A percentile compares a stretch with the other conserved stretches of the same genome.
These are phyloP conservation scores for Notothenia rossii DNA, from an alignment of 2,113 vertebrate species.

Conservation along the genomic window DNA sequence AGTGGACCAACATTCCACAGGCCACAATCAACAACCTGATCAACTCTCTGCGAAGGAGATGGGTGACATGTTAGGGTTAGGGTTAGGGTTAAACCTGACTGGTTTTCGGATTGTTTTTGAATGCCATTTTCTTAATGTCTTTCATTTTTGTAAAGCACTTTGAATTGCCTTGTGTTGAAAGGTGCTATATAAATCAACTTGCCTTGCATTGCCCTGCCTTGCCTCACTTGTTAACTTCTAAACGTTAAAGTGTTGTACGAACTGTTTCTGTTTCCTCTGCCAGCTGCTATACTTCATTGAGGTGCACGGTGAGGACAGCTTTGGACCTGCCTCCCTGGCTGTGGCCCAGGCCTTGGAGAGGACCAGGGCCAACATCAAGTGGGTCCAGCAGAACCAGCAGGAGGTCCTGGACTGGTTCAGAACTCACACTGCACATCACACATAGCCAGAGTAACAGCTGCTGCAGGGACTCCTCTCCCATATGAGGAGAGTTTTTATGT, in stretches of 20 bases:
- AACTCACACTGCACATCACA: fast-evolving
- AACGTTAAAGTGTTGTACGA: constrained; percentile 5
- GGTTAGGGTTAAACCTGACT: too few species aligned
- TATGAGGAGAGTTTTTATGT: neutral
- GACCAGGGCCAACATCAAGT: constrained; percentile 89
- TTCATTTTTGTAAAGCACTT: too few species aligned
- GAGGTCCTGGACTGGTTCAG: constrained; percentile 84
- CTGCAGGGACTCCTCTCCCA: neutral
- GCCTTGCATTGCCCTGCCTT: too few species aligned
- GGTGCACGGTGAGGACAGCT: constrained; percentile 80
- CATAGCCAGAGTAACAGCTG: neutral
- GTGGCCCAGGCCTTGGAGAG: constrained; percentile 91
- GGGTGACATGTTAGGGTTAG: too few species aligned
- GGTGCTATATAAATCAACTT: too few species aligned
- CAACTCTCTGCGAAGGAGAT: too few species aligned
- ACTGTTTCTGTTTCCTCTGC: neutral
- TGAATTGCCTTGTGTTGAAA: too few species aligned
- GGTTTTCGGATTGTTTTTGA: too few species aligned
- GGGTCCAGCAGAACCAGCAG: constrained; percentile 84
- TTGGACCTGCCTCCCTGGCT: constrained; percentile 87
- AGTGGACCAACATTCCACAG: too few species aligned
- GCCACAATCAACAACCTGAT: too few species aligned
- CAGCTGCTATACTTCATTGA: constrained; percentile 89
- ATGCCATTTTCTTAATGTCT: too few species aligned
- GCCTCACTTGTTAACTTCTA: too few species aligned